Conservation (phyloP, 1,140 invertebrate genomes). For the Cotesia chilonis region DNA sequence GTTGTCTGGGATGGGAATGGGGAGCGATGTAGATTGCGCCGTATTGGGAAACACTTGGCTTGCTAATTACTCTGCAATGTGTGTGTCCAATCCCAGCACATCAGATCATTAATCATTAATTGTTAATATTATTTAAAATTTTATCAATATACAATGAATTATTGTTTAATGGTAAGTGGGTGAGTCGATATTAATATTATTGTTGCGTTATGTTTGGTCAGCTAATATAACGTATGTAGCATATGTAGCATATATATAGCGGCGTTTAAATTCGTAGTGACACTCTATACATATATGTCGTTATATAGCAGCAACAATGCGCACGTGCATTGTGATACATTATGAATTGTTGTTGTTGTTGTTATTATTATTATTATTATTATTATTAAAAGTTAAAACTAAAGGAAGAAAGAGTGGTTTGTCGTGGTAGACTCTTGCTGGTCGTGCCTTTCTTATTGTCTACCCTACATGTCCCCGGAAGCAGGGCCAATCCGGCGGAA, state of each 20-base stretch:
- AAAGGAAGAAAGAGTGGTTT: slow-evolving; percentile 5
- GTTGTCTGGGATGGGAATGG: no score
- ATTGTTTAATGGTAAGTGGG: no score
- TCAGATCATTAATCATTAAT: slow-evolving; percentile 1
- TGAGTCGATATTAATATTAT: no score
- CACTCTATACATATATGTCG: not conserved
- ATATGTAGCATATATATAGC: not conserved
- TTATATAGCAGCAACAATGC: slow-evolving; percentile 27
- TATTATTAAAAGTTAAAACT: no score
- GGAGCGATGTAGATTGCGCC: no score
- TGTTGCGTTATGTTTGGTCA: slow-evolving; percentile 14
- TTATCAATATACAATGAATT: no score
- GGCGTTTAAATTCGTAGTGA: slow-evolving; percentile 29
- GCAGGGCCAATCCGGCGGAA: slow-evolving; percentile 66
- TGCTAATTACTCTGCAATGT: not conserved
- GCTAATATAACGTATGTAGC: not conserved
- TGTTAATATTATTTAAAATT: not conserved
- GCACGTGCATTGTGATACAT: slow-evolving; percentile 32
- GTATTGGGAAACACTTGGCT: no score
- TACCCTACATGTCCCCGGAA: slow-evolving; percentile 68
- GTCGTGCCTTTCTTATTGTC: slow-evolving; percentile 57
- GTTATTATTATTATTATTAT: no score
- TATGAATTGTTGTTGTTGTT: not conserved
- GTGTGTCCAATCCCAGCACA: not conserved
- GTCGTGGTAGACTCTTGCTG: not conserved